Percentiles rank a stretch among this genome's conserved stretches.
Evolutionary conservation across 1,140 invertebrate species (phyloP).

Genomic region (Dendroctonus valens): DNA sequence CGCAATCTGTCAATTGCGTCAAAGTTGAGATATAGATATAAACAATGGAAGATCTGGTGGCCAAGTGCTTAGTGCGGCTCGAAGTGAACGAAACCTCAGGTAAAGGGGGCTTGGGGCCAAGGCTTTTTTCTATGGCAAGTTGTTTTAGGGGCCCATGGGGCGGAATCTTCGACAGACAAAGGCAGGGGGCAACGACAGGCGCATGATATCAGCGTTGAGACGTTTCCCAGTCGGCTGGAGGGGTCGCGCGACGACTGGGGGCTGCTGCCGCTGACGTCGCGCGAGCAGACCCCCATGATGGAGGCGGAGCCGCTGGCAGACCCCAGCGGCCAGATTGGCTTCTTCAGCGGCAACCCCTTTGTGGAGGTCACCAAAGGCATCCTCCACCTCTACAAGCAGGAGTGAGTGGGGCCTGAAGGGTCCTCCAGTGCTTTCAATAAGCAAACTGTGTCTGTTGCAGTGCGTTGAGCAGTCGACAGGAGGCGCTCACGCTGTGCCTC

Average conservation of each 20-base stretch:
- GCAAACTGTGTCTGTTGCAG: constrained; percentile 47
- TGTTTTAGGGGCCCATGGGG: not conserved
- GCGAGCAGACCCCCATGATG: constrained; percentile 50
- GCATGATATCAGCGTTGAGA: constrained; percentile 65
- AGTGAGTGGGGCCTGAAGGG: constrained; percentile 48
- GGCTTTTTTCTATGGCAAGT: constrained; percentile 2
- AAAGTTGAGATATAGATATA: no score
- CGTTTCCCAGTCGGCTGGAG: constrained; percentile 58
- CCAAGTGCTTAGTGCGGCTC: constrained; percentile 59
- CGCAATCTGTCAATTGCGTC: not conserved
- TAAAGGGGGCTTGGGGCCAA: constrained; percentile 34
- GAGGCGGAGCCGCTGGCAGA: constrained; percentile 47
- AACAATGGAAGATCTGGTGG: constrained; percentile 54
- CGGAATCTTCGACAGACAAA: constrained; percentile 25
- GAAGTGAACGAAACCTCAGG: constrained; percentile 54
- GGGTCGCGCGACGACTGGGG: constrained; percentile 52
- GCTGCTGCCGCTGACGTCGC: constrained; percentile 49
- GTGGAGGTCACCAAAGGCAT: constrained; percentile 96
- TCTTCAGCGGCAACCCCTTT: constrained; percentile 94
- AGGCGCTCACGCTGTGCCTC: constrained; percentile 87
- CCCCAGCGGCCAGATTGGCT: constrained; percentile 67
- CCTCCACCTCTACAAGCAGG: constrained; percentile 94
- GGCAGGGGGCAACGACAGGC: constrained; percentile 53
- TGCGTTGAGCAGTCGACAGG: constrained; percentile 62
- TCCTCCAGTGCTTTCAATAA: not conserved